Conservation (phyloP, 2,888 invertebrate genomes). For the Hirudinaria manillensis region DNA sequence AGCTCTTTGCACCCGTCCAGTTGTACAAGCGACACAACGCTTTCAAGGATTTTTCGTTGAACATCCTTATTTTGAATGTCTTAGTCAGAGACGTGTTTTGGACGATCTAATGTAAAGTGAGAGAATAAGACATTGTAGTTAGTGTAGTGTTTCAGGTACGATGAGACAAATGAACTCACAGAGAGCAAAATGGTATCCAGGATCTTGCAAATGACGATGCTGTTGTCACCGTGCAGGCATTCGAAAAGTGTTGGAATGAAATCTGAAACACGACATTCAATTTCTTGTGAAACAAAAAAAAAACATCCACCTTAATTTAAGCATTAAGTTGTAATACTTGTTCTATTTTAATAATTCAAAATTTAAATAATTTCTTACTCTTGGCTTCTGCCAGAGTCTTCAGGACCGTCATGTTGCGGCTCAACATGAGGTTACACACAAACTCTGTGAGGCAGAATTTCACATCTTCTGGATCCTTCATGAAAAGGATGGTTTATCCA, state of each 20-base stretch:
- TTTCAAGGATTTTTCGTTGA: constrained; percentile 11
- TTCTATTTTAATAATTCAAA: neutral
- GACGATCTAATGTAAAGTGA: neutral
- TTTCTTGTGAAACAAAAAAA: neutral
- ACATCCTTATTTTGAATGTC: constrained; percentile 17
- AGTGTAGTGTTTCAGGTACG: neutral
- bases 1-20: constrained; percentile 24
- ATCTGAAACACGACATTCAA: neutral
- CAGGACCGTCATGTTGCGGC: neutral
- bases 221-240: neutral
- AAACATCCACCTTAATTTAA: neutral
- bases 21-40: constrained; percentile 13
- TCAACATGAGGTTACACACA: neutral
- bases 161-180: neutral
- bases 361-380: neutral
- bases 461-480: constrained; percentile 18
- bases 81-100: constrained; percentile 1
- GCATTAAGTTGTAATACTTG: neutral
- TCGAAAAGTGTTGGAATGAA: neutral
- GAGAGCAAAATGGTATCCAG: neutral
- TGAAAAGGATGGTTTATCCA: neutral
- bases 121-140: neutral
- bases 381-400: constrained; percentile 19
- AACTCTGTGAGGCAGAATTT: constrained; percentile 18
- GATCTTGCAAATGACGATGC: neutral